Base-by-base conservation (phyloP, 1,140 invertebrate genomes). In the Heliothis subflexa region DNA sequence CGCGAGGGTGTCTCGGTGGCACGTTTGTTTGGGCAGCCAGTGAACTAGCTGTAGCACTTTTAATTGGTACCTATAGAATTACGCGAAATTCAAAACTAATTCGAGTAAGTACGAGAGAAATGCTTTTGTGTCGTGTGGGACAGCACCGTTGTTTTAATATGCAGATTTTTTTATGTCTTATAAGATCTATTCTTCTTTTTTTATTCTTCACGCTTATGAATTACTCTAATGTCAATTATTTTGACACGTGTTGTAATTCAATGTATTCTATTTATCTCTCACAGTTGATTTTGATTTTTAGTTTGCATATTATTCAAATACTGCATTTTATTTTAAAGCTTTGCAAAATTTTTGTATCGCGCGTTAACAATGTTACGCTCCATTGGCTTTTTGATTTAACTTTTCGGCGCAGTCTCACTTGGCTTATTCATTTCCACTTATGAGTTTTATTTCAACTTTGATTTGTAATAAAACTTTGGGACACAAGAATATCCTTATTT, bases 111-210 rank as follows among this genome's bases (percentile, higher is more conserved):
- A 75, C 12, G 33, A 25, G 33, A 50, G 21, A 75, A 50, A 40
- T 50, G 81, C 78, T 74, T 70, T 81, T 82, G 78, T 85, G 78
- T 85, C 79, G 79, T 81, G 74, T 81, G 81, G 80, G 75, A 80
- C 81, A 85, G 81, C 81, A 81, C 71, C 74, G 61, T 77, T 54
- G 13, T 59, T 57, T 40, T 52, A 21, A 14, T 59, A 50, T 28
- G 66, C 49, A 70, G 50, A 18, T 71, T 71, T 70, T 71, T 68
- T 10, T 16, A 2, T 68, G 49, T 13, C n/a, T 49, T 40, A 47
- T 45, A 66, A 50, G n/a, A 18, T 50, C 21, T 68, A 7, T 49
- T n/a, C n/a, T n/a, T n/a, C n/a, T n/a, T n/a, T 14, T 13, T 50
- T 68, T 25, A 25, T 25, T 66, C 40, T 45, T 66, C 18, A 47